phyloP scores from a whole-genome alignment of 2,113 vertebrate species.

The Eulemur rufifrons region DNA sequence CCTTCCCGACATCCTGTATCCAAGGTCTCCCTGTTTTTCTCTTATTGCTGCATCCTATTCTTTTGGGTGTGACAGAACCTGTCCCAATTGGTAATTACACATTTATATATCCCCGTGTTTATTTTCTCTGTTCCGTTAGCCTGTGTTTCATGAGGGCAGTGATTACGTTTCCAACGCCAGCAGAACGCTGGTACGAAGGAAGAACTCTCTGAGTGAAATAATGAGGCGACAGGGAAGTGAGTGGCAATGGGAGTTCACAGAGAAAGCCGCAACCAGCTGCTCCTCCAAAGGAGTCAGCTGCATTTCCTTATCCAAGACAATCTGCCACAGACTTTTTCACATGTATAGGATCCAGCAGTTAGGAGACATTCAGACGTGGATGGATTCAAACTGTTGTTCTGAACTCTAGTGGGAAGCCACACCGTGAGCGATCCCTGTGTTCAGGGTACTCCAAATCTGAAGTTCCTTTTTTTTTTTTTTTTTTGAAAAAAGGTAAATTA shows the following conservation, averaged over 20 bases:
- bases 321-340: not conserved
- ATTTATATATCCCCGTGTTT: not conserved
- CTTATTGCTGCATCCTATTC: not conserved
- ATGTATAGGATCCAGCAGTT: not conserved
- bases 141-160: not conserved
- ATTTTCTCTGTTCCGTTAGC: not conserved
- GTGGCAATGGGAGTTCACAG: not conserved
- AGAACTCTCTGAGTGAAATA: not conserved
- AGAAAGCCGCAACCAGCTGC: not conserved
- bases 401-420: not conserved
- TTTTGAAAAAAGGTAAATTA: not conserved
- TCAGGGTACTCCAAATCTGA: not conserved
- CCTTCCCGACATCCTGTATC: not conserved
- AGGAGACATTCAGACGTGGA: not conserved
- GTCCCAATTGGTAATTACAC: not conserved
- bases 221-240: not conserved
- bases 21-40: not conserved
- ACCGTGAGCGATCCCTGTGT: not conserved
- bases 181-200: not conserved
- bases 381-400: not conserved
- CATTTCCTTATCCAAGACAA: not conserved
- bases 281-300: not conserved
- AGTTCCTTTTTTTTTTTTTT: not conserved
- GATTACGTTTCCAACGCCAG: not conserved
- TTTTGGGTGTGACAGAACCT: not conserved